phyloP scores from a whole-genome alignment of 2,797 vertebrate genomes.

The Enteromius treurensis region DNA sequence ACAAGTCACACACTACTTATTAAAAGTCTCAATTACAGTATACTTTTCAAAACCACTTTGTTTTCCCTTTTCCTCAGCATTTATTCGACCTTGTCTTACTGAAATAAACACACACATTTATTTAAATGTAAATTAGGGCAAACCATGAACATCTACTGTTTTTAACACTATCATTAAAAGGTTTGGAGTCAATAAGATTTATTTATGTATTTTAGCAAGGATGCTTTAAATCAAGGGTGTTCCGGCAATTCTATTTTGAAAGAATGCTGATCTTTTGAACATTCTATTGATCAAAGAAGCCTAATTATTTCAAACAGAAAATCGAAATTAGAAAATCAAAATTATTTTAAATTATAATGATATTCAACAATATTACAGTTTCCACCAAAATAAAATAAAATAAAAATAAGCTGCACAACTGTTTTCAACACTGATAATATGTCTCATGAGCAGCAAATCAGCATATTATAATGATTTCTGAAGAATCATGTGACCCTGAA shows the following conservation, averaged over 20 bases:
- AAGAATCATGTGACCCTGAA: neutral
- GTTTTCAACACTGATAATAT: neutral
- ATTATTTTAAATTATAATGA: neutral
- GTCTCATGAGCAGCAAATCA: neutral
- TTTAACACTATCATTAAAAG: neutral
- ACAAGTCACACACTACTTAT: conserved; percentile 42
- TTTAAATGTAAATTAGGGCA: conserved; percentile 10
- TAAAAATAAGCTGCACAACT: neutral
- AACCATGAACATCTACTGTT: conserved; percentile 14
- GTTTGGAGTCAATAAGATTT: neutral
- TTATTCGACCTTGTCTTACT: neutral
- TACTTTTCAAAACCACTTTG: neutral
- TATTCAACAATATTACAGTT: neutral
- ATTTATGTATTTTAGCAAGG: neutral
- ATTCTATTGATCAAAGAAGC: neutral
- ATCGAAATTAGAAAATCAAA: no score
- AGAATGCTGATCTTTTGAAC: neutral
- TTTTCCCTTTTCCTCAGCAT: neutral
- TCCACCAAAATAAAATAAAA: neutral
- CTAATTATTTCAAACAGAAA: neutral
- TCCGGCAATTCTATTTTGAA: neutral
- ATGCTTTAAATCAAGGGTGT: neutral
- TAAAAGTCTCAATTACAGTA: conserved; percentile 15
- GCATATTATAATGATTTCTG: neutral
- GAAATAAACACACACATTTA: neutral